Base-by-base conservation (phyloP, 2,888 invertebrate species). In the Corbicula japonica region DNA sequence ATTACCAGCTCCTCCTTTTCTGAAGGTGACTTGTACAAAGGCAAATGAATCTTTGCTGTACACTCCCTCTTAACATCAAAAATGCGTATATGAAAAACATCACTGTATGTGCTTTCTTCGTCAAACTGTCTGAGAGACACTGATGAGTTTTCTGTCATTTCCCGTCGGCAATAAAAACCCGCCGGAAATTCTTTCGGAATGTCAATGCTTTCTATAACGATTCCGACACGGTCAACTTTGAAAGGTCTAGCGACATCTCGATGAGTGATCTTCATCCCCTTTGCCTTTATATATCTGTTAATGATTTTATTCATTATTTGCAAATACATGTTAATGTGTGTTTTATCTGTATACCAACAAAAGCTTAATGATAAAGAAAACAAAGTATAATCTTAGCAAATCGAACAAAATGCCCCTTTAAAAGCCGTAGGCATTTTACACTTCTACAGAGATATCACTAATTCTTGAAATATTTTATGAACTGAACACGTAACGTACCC, bases 1-100 rank as follows among this genome's bases (percentile, higher is more conserved):
- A 83, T 18, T 2, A 83, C 65, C 79, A 83, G 52, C 52, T 83
- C 63, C 26, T 83, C 79, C 58, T 72, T 83, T 4, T 76, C 66
- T 18, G 76, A 48, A 2, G 82, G 82, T n/a, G 65, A 48, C 10
- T 56, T 41, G 35, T 78, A 83, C 48, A 83, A 48, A 8, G 82
- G 82, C n/a, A 83, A 62, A 23, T 48, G 46, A 35, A 83, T 66
- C 56, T 72, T 70, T 8, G 69, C 68, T 18, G 41, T 48, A 61
- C 78, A 78, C 32, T 78, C 73, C 44, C 61, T 32, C 30, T 76
- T 79, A 6, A 61, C 70, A 34, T 83, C 76, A 26, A 76, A 76
- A 5, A 79, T 62, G 32, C 73, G 62, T 10, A 83, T 60, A 56
- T 83, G 75, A 41, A 73, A 83, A n/a, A 79, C 77, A 32, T 83